A percentile compares a stretch with the other conserved stretches of the same genome.
These are phyloP conservation scores for Anguilla japonica DNA, from an alignment of 2,113 vertebrate genomes.

Conservation along the genomic window DNA sequence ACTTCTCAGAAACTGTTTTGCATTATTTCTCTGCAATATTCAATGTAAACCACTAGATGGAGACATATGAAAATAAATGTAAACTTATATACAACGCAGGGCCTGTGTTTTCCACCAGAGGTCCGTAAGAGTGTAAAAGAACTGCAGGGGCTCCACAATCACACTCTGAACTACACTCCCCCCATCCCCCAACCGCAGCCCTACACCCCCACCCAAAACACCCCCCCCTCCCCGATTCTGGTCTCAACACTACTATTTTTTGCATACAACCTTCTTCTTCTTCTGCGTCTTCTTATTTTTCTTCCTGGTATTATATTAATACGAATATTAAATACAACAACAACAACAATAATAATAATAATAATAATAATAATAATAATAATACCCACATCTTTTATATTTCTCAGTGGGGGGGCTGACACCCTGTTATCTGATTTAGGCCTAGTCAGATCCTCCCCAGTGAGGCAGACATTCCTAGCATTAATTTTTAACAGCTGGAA, in stretches of 20 bases:
- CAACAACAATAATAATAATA: not conserved
- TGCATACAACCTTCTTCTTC: too few relatives aligned
- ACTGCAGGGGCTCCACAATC: too few relatives aligned
- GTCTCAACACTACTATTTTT: too few relatives aligned
- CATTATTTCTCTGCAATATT: not conserved
- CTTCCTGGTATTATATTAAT: not conserved
- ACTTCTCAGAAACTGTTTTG: not conserved
- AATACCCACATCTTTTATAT: not conserved
- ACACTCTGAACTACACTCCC: too few relatives aligned
- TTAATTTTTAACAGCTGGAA: not conserved
- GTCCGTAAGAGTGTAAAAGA: too few relatives aligned
- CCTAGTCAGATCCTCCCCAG: not conserved
- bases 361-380: not conserved
- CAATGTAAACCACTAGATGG: constrained; percentile 19
- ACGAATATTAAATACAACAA: not conserved
- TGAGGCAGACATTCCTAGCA: not conserved
- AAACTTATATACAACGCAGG: not conserved
- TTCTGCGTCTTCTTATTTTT: too few relatives aligned
- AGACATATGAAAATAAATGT: constrained; percentile 5
- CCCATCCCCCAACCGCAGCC: too few relatives aligned
- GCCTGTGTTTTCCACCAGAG: not conserved
- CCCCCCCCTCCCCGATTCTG: too few relatives aligned
- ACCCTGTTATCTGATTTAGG: not conserved
- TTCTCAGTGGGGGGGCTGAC: not conserved
- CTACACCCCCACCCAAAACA: too few relatives aligned